A percentile compares a stretch with the other conserved stretches of the same genome.
Evolutionary conservation across 1,140 invertebrate genomes (phyloP).

Genomic region (Drosophila elegans): DNA sequence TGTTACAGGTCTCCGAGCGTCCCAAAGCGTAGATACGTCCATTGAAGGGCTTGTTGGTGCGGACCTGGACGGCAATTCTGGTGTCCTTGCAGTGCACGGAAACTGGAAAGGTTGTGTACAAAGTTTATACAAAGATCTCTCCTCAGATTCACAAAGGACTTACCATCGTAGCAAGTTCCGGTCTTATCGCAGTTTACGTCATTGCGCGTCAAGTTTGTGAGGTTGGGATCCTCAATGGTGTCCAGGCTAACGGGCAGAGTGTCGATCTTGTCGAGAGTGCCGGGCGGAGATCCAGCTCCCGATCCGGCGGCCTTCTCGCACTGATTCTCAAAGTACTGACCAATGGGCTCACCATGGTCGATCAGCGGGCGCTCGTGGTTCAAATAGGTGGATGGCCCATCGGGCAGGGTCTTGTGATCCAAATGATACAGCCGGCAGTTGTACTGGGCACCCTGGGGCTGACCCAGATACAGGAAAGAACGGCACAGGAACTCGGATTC

Average conservation of each 20-base stretch:
- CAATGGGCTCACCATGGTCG: slow-evolving; percentile 95
- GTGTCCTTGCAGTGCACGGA: slow-evolving; percentile 97
- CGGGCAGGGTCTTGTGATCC: slow-evolving; percentile 95
- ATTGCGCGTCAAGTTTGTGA: slow-evolving; percentile 90
- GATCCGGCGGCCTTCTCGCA: slow-evolving; percentile 88
- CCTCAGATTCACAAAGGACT: slow-evolving; percentile 5
- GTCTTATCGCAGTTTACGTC: slow-evolving; percentile 96
- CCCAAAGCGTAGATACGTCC: slow-evolving; percentile 97
- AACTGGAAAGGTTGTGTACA: slow-evolving; percentile 87
- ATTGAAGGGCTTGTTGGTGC: slow-evolving; percentile 97
- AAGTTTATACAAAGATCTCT: too few relatives aligned
- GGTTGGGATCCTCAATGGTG: slow-evolving; percentile 88
- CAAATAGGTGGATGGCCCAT: slow-evolving; percentile 95
- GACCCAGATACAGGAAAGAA: slow-evolving; percentile 93
- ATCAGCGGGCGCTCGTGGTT: slow-evolving; percentile 95
- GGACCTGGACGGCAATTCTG: slow-evolving; percentile 95
- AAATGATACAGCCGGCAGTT: slow-evolving; percentile 97
- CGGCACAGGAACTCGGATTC: slow-evolving; percentile 97
- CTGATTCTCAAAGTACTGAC: slow-evolving; percentile 95
- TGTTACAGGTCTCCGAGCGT: slow-evolving; percentile 97
- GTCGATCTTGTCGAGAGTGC: slow-evolving; percentile 84
- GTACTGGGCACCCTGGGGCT: slow-evolving; percentile 90
- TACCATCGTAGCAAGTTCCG: slow-evolving; percentile 97
- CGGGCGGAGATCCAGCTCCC: slow-evolving; percentile 80
- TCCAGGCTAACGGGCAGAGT: slow-evolving; percentile 90